phyloP scores from a whole-genome alignment of 2,113 vertebrate species.

The Morone saxatilis region DNA sequence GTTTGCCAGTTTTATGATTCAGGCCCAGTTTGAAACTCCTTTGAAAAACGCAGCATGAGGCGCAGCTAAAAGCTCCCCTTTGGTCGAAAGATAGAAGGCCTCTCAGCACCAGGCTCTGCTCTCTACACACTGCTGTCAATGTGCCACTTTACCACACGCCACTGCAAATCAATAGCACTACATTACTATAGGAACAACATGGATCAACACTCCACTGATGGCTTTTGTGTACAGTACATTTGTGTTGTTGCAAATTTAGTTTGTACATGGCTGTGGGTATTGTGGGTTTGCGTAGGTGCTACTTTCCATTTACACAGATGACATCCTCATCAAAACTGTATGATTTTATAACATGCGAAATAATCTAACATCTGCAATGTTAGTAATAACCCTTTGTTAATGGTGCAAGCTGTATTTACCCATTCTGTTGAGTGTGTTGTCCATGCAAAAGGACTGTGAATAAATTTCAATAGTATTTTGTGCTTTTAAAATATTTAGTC shows the following conservation, averaged over 20 bases:
- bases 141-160: conserved; percentile 61
- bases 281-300: neutral
- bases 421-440: neutral
- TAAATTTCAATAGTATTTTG: neutral
- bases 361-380: neutral
- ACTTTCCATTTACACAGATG: conserved; percentile 24
- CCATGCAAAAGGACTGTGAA: neutral
- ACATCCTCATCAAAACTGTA: neutral
- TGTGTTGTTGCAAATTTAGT: conserved; percentile 29
- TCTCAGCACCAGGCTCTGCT: conserved; percentile 43
- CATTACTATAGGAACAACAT: conserved; percentile 42
- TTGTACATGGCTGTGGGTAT: neutral
- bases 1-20: conserved; percentile 59
- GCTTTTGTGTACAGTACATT: conserved; percentile 53
- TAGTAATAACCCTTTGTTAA: neutral
- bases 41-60: conserved; percentile 58
- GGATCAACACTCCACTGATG: conserved; percentile 38
- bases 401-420: neutral
- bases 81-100: conserved; percentile 51
- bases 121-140: conserved; percentile 48
- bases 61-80: conserved; percentile 64
- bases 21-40: conserved; percentile 56
- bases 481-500: conserved; percentile 5
- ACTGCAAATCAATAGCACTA: conserved; percentile 29
- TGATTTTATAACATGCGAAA: neutral